A percentile compares a stretch with the other conserved stretches of the same genome.
Conservation (phyloP, 2,797 vertebrate species). For the Periophthalmus magnuspinnatus region DNA sequence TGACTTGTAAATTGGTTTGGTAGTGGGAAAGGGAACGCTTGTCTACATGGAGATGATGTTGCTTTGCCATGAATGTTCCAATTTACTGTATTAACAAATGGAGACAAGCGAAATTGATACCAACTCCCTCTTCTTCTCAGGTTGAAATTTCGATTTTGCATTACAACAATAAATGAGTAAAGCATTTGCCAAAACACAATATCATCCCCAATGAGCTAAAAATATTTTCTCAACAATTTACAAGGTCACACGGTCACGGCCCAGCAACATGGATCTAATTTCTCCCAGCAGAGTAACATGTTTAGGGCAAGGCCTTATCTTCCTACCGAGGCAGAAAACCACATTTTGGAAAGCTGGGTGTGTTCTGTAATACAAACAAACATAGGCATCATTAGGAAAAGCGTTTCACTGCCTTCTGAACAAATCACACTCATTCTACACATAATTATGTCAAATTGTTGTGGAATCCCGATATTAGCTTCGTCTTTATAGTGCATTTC, state of each 20-base stretch:
- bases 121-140: background rate
- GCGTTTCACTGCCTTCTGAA: slow-evolving; percentile 33
- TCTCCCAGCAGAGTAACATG: slow-evolving; percentile 4
- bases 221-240: background rate
- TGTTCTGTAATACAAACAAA: slow-evolving; percentile 46
- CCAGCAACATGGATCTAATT: slow-evolving; percentile 10
- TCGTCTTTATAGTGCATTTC: slow-evolving; percentile 50
- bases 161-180: background rate
- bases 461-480: slow-evolving; percentile 44
- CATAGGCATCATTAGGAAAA: slow-evolving; percentile 36
- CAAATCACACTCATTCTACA: slow-evolving; percentile 48
- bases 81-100: background rate
- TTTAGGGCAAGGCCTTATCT: slow-evolving; percentile 15
- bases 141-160: background rate
- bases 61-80: too few relatives aligned
- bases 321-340: slow-evolving; percentile 37
- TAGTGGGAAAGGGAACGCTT: too few relatives aligned
- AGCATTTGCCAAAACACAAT: background rate
- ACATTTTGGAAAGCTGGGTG: slow-evolving; percentile 17
- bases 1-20: too few relatives aligned
- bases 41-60: too few relatives aligned
- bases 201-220: background rate
- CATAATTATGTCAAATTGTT: slow-evolving; percentile 62
- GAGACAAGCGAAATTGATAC: background rate
- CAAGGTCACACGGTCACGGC: slow-evolving; percentile 1